phyloP scores from a whole-genome alignment of 2,797 vertebrate species.

The Cheirogaleus major region DNA sequence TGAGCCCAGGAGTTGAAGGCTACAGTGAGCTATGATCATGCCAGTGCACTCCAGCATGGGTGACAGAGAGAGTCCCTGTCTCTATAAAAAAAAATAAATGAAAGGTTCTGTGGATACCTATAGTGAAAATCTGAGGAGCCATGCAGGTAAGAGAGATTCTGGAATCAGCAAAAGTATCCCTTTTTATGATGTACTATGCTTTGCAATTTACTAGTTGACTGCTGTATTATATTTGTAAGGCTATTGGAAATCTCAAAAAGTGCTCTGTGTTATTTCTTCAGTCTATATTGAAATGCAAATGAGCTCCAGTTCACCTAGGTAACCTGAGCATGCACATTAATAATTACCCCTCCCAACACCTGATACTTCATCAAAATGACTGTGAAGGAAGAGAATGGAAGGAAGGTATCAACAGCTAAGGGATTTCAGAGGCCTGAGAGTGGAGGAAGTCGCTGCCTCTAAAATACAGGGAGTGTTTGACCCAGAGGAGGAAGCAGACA shows the following conservation, averaged over 20 bases:
- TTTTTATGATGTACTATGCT: neutral
- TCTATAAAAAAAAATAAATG: neutral
- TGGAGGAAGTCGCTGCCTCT: neutral
- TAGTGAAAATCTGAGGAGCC: neutral
- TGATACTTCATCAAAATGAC: neutral
- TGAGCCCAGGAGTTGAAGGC: neutral
- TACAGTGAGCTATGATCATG: neutral
- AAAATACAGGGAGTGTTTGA: neutral
- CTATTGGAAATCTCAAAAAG: neutral
- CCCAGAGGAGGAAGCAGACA: neutral
- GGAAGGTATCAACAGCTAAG: neutral
- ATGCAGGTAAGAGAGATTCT: neutral
- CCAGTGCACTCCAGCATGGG: neutral
- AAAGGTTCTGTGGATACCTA: neutral
- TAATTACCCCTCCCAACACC: constrained; percentile 29
- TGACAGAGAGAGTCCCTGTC: neutral
- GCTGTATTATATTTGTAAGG: neutral
- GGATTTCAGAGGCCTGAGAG: neutral
- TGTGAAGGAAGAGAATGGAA: neutral
- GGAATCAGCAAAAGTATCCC: neutral
- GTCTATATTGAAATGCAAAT: neutral
- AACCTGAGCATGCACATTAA: constrained; percentile 4
- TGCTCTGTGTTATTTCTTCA: neutral
- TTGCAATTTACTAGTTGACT: neutral
- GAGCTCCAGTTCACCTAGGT: neutral